Evolutionary conservation across 1,140 invertebrate genomes (phyloP).

Genomic region (Melanaphis sacchari): DNA sequence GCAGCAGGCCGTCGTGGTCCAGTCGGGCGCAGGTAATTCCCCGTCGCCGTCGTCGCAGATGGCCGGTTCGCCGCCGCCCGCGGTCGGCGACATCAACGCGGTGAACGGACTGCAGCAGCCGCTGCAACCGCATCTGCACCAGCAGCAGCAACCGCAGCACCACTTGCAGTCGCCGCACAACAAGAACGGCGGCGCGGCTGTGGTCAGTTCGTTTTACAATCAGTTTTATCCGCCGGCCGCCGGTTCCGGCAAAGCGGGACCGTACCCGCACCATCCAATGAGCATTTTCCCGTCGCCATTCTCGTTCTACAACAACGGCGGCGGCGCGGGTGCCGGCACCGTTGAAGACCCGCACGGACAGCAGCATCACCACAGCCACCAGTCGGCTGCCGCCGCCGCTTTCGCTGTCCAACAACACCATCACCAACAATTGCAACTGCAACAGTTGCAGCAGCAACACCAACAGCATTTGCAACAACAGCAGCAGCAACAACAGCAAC

Average conservation of each 20-base stretch:
- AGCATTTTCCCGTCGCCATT: constrained; percentile 50
- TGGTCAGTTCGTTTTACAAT: constrained; percentile 72
- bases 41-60: neutral
- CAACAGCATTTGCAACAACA: constrained; percentile 61
- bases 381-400: constrained; percentile 23
- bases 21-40: neutral
- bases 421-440: constrained; percentile 14
- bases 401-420: constrained; percentile 36
- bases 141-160: constrained; percentile 61
- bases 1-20: constrained; percentile 10
- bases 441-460: constrained; percentile 62
- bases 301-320: constrained; percentile 47
- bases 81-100: constrained; percentile 47
- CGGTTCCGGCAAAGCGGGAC: constrained; percentile 56
- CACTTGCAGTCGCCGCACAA: constrained; percentile 59
- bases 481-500: constrained; percentile 65
- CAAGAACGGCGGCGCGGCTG: constrained; percentile 64
- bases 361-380: constrained; percentile 40
- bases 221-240: constrained; percentile 65
- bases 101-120: constrained; percentile 67
- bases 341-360: neutral
- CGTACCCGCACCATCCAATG: constrained; percentile 55
- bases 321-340: neutral
- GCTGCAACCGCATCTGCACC: constrained; percentile 69
- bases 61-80: neutral